Evolutionary conservation across 2,888 invertebrate species (phyloP), one percentile per base, ranked within the genome.

Genomic region (Glaucopsyche alexis): DNA sequence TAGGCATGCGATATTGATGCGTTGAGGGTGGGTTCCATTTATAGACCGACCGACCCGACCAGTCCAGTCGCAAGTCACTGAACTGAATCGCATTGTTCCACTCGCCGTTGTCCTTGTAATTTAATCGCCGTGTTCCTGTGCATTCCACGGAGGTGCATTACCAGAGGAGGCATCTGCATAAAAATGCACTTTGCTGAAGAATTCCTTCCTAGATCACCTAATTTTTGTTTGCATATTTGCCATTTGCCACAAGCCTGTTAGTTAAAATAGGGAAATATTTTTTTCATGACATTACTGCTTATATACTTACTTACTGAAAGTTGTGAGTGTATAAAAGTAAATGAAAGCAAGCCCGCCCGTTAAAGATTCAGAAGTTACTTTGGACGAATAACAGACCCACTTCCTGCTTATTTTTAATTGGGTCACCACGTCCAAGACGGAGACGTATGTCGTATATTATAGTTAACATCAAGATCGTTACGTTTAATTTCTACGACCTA

Each of bases 1-100:
- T 13, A 60, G 60, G 60, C 60, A 60, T 60, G 60, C 60, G 29
- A 38, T 60, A 47, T 47, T 47, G 60, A 60, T 60, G 60, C 60
- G 60, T 16, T 13, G 60, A 60, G 69, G 69, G 47, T 69, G 49
- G 47, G 69, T 69, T 69, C 69, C 69, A 69, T 69, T 69, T 69
- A 69, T 69, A 69, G 69, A 29, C 69, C 47, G 69, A 29, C 69
- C 47, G 47, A 16, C 67, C 67, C 42, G 69, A 69, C 47, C 47
- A 69, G 67, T 67, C 45, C 67, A 45, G 47, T 29, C 47, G 19
- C 69, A 47, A 69, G 69, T 69, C 69, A 69, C 69, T 69, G 69
- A 69, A 69, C 69, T 47, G 49, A 11, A 69, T 47, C 19, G 29
- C 69, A 49, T 69, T 69, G 69, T 69, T 47, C 13, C 47, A 69